Base-by-base conservation (phyloP, 1,140 invertebrate genomes). In the Calycopis cecrops region DNA sequence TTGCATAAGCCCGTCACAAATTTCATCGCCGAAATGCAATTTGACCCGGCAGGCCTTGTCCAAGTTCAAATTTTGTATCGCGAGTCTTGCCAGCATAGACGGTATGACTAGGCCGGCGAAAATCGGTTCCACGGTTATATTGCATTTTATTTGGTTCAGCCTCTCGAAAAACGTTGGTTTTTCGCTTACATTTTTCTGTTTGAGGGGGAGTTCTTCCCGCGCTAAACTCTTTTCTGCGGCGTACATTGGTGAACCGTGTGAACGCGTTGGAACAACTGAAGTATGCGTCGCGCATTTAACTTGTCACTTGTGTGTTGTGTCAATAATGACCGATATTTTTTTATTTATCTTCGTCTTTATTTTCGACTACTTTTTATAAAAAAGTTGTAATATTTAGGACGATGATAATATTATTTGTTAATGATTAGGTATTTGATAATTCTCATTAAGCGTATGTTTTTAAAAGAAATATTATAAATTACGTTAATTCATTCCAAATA, bases 41-140 rank as follows among this genome's bases (percentile, higher is more conserved):
- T 90, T 91, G 0, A 92, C 88, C 14, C 89, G 73, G 60, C 91
- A 92, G 0, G 90, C 87, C 75, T 91, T 91, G 60, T 92, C 90
- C 55, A 92, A 76, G 69, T 90, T 90, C 12, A 92, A 68, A 79
- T 92, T 90, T 68, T 90, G 89, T 18, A 86, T 84, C 0, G 89
- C 89, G 17, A 91, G 57, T 62, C 72, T 83, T 10, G 87, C 72
- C 44, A 91, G 71, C 52, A 89, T 88, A 34, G 87, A 87, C 3
- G 89, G 85, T 55, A 90, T 79, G 1, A 90, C 72, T 12, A 90
- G 87, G 38, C 88, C 88, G 3, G 89, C 76, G 10, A 91, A 61
- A 11, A 90, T 75, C 1, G 90, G 90, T 59, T 90, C 90, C 10
- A 91, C 87, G 0, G 89, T 89, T 35, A 90, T 88, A 62, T 87